A percentile compares a stretch with the other conserved stretches of the same genome.
Evolutionary conservation across 2,113 vertebrate genomes (phyloP).

Genomic region (Gymnarchus niloticus): DNA sequence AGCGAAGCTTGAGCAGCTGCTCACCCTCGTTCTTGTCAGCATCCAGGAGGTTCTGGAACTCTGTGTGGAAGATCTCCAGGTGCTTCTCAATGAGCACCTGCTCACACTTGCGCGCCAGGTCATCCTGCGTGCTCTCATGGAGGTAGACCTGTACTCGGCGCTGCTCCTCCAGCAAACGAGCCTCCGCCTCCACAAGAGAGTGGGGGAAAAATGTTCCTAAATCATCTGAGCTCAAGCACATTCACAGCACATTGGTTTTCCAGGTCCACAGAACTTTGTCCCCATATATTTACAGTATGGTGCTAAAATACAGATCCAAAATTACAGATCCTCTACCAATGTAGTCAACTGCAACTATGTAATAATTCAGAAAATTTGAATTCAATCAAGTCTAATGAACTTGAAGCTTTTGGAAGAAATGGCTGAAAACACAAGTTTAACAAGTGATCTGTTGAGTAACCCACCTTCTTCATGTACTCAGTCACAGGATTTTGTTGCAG

Average conservation of each 20-base stretch:
- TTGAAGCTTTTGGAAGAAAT: too few species aligned
- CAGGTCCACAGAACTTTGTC: too few species aligned
- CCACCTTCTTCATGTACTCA: constrained; percentile 98
- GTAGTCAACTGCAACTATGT: not conserved
- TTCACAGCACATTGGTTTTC: not conserved
- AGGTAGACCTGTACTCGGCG: constrained; percentile 94
- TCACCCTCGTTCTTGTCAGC: constrained; percentile 98
- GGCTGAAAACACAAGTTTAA: not conserved
- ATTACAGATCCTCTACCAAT: not conserved
- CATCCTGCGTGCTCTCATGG: constrained; percentile 95
- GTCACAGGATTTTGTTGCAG: constrained; percentile 97
- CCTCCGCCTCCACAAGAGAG: constrained; percentile 72
- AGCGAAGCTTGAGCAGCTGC: too few species aligned
- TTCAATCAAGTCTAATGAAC: too few species aligned
- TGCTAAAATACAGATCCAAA: too few species aligned
- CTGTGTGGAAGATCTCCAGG: constrained; percentile 96
- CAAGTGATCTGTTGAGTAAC: too few species aligned
- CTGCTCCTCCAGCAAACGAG: constrained; percentile 92
- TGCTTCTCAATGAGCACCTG: constrained; percentile 98
- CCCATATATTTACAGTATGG: too few species aligned
- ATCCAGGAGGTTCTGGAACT: constrained; percentile 96
- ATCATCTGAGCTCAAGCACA: not conserved
- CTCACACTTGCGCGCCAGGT: constrained; percentile 92
- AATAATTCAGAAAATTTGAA: too few species aligned
- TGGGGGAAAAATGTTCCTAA: not conserved